A percentile compares a stretch with the other conserved stretches of the same genome.
These are phyloP conservation scores for Emys orbicularis DNA, from an alignment of 2,797 vertebrate species.

Conservation along the genomic window DNA sequence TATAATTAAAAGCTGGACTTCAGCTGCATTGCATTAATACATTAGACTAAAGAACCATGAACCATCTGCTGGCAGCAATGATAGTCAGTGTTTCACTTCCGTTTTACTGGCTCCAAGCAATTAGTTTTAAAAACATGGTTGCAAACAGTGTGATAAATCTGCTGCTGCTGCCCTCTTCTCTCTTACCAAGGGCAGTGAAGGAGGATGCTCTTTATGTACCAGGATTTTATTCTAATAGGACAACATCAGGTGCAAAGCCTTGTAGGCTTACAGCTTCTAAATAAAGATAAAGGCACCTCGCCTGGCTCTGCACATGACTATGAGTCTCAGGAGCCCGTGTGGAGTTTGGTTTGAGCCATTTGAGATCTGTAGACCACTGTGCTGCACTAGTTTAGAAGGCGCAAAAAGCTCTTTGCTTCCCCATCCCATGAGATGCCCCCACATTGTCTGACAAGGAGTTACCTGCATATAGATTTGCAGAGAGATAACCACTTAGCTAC, in stretches of 20 bases:
- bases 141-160: neutral
- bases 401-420: neutral
- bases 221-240: neutral
- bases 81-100: accelerated
- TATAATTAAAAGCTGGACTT: neutral
- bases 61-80: accelerated
- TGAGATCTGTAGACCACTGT: neutral
- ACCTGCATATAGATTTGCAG: neutral
- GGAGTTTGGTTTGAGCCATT: neutral
- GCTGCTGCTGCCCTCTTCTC: neutral
- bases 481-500: neutral
- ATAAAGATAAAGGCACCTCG: conserved; percentile 10
- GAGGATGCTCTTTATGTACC: neutral
- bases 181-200: accelerated
- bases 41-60: neutral
- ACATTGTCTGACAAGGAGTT: neutral
- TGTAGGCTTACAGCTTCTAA: conserved; percentile 45
- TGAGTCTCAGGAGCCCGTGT: neutral
- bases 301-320: conserved; percentile 10
- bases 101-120: neutral
- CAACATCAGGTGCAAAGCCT: conserved; percentile 31
- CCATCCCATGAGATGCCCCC: neutral
- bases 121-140: neutral
- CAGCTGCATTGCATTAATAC: neutral
- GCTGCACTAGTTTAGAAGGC: neutral